Conservation (phyloP, 2,113 vertebrate species). For the Oryctolagus cuniculus region DNA sequence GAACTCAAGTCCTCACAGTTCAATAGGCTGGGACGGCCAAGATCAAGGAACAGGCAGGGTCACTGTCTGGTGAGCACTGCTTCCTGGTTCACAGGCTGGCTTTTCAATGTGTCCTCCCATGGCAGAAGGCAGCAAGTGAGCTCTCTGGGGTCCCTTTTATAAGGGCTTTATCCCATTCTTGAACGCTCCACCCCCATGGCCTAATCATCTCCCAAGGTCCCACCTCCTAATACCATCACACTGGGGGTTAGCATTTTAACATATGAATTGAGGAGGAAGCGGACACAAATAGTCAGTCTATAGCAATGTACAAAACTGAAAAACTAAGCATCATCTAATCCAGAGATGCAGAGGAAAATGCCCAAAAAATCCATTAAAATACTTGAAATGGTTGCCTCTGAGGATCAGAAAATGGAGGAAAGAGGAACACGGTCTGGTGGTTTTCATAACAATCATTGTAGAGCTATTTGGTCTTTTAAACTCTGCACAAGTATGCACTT, state of each 20-base stretch:
- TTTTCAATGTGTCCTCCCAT: neutral
- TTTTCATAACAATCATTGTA: slow-evolving; percentile 17
- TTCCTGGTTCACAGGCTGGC: neutral
- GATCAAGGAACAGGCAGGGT: neutral
- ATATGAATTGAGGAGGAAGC: neutral
- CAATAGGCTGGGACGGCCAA: neutral
- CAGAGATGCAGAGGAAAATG: neutral
- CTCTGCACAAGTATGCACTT: neutral
- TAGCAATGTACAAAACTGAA: neutral
- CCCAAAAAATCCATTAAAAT: neutral
- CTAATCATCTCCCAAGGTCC: neutral
- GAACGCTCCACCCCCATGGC: neutral
- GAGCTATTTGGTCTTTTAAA: slow-evolving; percentile 18
- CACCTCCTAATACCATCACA: neutral
- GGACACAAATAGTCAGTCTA: neutral
- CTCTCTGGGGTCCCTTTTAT: neutral
- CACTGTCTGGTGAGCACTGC: neutral
- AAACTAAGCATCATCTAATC: slow-evolving; percentile 12
- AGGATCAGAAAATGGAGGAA: slow-evolving; percentile 8
- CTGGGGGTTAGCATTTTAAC: neutral
- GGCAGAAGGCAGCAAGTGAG: neutral
- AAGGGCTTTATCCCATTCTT: neutral
- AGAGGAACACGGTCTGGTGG: neutral
- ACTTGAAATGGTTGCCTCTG: slow-evolving; percentile 18
- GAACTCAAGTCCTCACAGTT: neutral